Conservation (phyloP, 2,888 invertebrate genomes). For the Netelia inedita region DNA sequence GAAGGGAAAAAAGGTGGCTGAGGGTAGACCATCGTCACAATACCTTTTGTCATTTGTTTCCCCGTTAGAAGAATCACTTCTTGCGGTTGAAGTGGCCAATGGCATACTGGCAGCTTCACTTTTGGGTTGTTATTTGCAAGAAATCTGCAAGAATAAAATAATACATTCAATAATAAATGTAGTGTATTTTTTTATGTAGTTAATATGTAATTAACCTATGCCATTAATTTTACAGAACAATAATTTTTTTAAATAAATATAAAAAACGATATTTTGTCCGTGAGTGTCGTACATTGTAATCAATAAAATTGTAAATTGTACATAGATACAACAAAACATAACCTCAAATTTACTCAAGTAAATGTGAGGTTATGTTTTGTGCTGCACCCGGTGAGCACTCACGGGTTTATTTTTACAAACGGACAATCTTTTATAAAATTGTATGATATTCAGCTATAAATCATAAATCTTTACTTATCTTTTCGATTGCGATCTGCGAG, state of each 20-base stretch:
- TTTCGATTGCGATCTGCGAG: not conserved
- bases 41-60: conserved; percentile 23
- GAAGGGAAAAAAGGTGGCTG: too few species aligned
- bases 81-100: conserved; percentile 15
- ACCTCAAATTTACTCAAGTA: too few species aligned
- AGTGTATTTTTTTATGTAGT: conserved; percentile 18
- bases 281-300: too few species aligned
- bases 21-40: too few species aligned
- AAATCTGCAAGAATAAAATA: conserved; percentile 22
- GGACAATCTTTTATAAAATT: conserved; percentile 3
- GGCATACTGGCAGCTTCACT: conserved; percentile 11
- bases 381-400: too few species aligned
- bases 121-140: conserved; percentile 17
- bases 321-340: too few species aligned
- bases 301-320: too few species aligned
- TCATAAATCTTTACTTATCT: conserved; percentile 10
- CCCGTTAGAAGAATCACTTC: conserved; percentile 10
- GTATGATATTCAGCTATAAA: conserved; percentile 9
- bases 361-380: too few species aligned
- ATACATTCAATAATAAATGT: conserved; percentile 7
- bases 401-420: not conserved
- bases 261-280: not conserved
- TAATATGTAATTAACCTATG: conserved; percentile 7
- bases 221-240: conserved; percentile 15
- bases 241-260: conserved; percentile 4